Evolutionary conservation across 2,797 vertebrate species (phyloP), one percentile per base, ranked within the genome.

Genomic region (Sebastes hubbsi): DNA sequence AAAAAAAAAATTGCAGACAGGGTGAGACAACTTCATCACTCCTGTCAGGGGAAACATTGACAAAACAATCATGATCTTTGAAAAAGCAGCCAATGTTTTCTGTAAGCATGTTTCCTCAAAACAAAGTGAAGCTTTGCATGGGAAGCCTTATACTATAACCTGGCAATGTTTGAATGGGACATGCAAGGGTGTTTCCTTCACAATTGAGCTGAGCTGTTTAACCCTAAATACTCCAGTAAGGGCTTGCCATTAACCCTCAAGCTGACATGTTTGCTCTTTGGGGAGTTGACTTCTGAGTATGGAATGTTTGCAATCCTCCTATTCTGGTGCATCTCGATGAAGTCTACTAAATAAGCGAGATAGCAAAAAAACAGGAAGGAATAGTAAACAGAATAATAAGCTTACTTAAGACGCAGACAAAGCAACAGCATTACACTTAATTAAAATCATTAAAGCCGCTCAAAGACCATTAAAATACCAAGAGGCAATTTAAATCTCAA

Each of bases 61-160:
- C 89, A 90, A 91, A 92, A 93, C 80, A 91, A 80, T 74, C 5
- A 4, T 91, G 91, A 88, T 88, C 88, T 91, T 94, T 92, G 22
- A 58, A 79, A 78, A 73, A 38, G 63, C 49, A 80, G 49, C 27
- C 75, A 14, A 6, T 91, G 89, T 94, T 93, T 90, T 85, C 87
- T 90, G 91, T 92, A 89, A 92, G 90, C 90, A 91, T 91, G 90
- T 93, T 92, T 90, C 75, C 87, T 81, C 84, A 85, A 88, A 93
- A 91, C 91, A 93, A 77, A 49, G 22, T 72, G 16, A 13, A 54
- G 73, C 46, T 58, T 60, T 30, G 42, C 78, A 75, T 81, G 84
- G 56, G 18, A 76, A 69, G 70, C 34, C 10, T 29, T 52, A 14
- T 8, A 63, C 61, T 58, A 42, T 38, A 77, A 42, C 38, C 49